Evolutionary conservation across 1,140 invertebrate genomes (phyloP), one percentile per base, ranked within the genome.

Genomic region (Yoshiicerus persimilis): DNA sequence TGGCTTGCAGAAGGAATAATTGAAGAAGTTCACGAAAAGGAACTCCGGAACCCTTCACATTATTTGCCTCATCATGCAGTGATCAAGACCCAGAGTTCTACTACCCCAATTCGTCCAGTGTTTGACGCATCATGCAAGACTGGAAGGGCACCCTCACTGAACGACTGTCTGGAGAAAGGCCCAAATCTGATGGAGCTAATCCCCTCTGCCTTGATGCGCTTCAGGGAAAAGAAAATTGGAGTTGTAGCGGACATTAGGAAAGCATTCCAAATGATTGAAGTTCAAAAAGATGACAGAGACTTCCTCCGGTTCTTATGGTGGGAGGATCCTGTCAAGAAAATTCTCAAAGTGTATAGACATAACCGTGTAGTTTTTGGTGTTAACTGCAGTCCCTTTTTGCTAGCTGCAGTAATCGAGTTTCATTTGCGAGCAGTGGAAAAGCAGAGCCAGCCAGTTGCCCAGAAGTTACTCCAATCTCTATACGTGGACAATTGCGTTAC

Each of bases 181-280:
- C n/a, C n/a, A n/a, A n/a, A n/a, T 90, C 89, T 93, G 0, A 91
- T 93, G 16, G 92, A 93, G 88, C 23, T 90, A 0, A 92, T 93
- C 23, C 91, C 92, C 8, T 83, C 89, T 20, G 87, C 93, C 56
- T 62, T 93, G 32, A 23, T 92, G 23, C 84, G 90, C 10, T 93
- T 93, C 90, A 86, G 92, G 87, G 90, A 13, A 87, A 90, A 91
- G 32, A 91, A 87, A 34, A 91, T 91, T 88, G 92, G 91, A 23
- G 89, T 93, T 0, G 91, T 91, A 0, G 90, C 92, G 0, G 93
- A 93, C 80, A 93, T 93, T 20, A 88, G 90, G 66, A 92, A 92
- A 56, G 93, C 92, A 0, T 93, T 93, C 91, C 88, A 92, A 13
- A 92, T 93, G 87, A 92, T 93, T 23, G 83, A 56, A 16, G 23